Conservation (phyloP, 2,888 invertebrate species). For the Pammene fasciana region DNA sequence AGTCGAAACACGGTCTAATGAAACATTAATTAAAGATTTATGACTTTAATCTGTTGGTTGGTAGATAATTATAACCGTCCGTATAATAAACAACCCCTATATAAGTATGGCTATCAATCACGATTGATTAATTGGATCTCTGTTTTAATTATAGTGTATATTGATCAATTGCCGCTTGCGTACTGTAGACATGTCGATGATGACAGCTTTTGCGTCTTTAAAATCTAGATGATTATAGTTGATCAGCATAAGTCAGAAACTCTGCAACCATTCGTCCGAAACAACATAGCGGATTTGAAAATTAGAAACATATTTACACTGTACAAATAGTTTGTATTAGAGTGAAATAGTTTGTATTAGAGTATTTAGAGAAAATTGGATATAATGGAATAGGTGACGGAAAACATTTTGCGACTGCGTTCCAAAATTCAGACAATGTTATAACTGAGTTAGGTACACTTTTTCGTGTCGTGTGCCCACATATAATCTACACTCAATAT, state of each 20-base stretch:
- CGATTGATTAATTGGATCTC: constrained; percentile 3
- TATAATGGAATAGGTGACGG: background rate
- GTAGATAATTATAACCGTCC: background rate
- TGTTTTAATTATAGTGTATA: constrained; percentile 8
- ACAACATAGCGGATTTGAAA: too few species aligned
- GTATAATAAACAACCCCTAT: background rate
- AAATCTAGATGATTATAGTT: background rate
- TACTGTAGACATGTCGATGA: background rate
- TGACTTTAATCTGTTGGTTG: background rate
- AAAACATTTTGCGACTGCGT: constrained; percentile 2
- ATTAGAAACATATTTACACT: too few species aligned
- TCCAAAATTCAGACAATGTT: background rate
- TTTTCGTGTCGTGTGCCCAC: background rate
- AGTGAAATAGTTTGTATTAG: too few species aligned
- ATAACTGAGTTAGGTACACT: background rate
- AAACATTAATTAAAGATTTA: background rate
- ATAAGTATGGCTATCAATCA: constrained; percentile 8
- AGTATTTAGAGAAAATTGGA: too few species aligned
- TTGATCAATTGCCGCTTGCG: constrained; percentile 14
- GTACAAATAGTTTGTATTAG: too few species aligned
- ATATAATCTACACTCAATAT: background rate
- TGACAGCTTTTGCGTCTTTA: background rate
- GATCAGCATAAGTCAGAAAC: background rate
- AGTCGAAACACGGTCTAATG: background rate
- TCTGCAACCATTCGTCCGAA: too few species aligned